Conservation (phyloP, 2,888 invertebrate genomes). For the Aporophyla nigra region DNA sequence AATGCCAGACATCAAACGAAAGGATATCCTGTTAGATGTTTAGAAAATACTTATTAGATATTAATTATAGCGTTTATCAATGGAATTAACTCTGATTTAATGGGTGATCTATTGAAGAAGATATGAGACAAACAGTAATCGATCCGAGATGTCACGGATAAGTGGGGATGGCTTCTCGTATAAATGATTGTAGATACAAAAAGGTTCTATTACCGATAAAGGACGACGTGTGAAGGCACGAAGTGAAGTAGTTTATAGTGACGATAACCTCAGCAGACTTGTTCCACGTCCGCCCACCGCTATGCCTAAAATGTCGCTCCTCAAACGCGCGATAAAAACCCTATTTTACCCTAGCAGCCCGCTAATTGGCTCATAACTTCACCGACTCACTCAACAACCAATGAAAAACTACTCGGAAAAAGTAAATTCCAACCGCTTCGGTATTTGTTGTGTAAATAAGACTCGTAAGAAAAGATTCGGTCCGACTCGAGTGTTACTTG, state of each 20-base stretch:
- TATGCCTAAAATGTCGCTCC: conserved; percentile 63
- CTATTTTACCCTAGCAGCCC: conserved; percentile 67
- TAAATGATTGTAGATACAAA: conserved; percentile 51
- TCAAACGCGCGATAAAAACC: conserved; percentile 67
- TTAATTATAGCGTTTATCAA: conserved; percentile 41
- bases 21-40: conserved; percentile 48
- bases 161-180: conserved; percentile 42
- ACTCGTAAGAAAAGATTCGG: conserved; percentile 52
- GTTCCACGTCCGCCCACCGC: conserved; percentile 50
- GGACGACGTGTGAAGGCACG: conserved; percentile 56
- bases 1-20: conserved; percentile 49
- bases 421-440: conserved; percentile 51
- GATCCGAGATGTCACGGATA: conserved; percentile 36
- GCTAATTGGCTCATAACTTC: conserved; percentile 78
- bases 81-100: conserved; percentile 22
- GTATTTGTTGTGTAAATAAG: conserved; percentile 63
- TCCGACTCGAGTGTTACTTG: conserved; percentile 44
- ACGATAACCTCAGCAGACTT: conserved; percentile 61
- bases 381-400: conserved; percentile 62
- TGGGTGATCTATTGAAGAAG: conserved; percentile 27
- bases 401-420: conserved; percentile 67
- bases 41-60: conserved; percentile 46
- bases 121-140: conserved; percentile 29
- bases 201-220: conserved; percentile 40
- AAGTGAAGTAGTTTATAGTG: conserved; percentile 63